Evolutionary conservation across 1,140 invertebrate genomes (phyloP), one percentile per base, ranked within the genome.

Genomic region (Formica exsecta): DNA sequence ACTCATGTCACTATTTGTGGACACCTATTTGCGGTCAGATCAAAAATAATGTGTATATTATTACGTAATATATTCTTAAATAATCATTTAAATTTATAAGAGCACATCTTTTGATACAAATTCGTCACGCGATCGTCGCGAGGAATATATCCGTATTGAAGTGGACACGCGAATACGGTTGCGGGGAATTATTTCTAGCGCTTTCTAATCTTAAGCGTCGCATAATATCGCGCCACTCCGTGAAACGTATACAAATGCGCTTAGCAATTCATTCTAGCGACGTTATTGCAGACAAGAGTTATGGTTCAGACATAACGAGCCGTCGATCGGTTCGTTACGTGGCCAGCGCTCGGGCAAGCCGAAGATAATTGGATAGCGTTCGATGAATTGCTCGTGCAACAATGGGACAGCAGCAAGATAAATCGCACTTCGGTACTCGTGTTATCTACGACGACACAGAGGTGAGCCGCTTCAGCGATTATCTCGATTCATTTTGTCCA

Each of bases 301-400:
- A 90, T 89, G 81, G 86, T 51, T 83, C 48, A 59, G 75, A 74
- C 74, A 54, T 87, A 89, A 90, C 89, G 86, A 89, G 79, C 70
- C 85, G 79, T 85, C 89, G 83, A 90, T 90, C 88, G 89, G 86
- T 87, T 90, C 86, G 89, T 89, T 90, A 90, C 48, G 61, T 36
- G 80, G 61, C 57, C 75, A 68, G 62, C 48, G 54, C 74, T 51
- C 44, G 68, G 38, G 57, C 79, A 51, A 71, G 75, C 51, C 59
- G 80, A 87, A 76, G 75, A 87, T 87, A 90, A 90, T 90, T 90
- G 86, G 89, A 90, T 73, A 81, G 80, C 75, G 59, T 86, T 85
- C 88, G 88, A 38, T 86, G n/a, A 90, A 89, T 89, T 87, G 85
- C 88, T 84, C 64, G 88, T 66, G n/a, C 77, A 89, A 90, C 89